These are phyloP conservation scores for Neopelma chrysocephalum DNA, from an alignment of 2,797 vertebrate genomes.

Conservation along the genomic window DNA sequence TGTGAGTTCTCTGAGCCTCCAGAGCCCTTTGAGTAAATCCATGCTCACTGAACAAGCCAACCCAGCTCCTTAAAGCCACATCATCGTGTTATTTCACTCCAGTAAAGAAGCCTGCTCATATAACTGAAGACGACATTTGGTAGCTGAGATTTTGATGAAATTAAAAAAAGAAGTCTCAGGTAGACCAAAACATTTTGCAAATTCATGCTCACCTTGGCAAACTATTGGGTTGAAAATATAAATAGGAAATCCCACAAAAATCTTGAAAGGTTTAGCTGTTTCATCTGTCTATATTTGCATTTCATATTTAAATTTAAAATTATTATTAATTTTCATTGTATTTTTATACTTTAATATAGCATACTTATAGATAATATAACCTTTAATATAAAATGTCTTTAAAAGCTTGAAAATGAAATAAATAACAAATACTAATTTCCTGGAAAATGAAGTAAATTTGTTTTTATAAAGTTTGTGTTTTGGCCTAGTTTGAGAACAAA, in stretches of 20 bases:
- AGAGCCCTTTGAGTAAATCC: not conserved
- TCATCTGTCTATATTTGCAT: not conserved
- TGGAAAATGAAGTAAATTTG: not conserved
- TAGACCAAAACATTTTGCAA: not conserved
- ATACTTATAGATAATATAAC: not conserved
- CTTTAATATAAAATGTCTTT: not conserved
- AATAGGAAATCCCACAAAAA: not conserved
- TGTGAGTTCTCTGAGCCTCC: not conserved
- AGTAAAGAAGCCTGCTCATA: not conserved
- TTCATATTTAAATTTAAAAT: not conserved
- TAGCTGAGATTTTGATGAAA: not conserved
- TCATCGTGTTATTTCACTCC: not conserved
- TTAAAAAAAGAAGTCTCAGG: not conserved
- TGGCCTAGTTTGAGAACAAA: not conserved
- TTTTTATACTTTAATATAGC: not conserved
- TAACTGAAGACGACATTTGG: not conserved
- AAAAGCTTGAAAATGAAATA: not conserved
- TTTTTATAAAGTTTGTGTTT: not conserved
- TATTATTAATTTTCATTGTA: not conserved
- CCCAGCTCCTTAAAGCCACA: not conserved
- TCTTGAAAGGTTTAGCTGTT: not conserved
- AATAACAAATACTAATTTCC: not conserved
- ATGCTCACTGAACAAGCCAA: not conserved
- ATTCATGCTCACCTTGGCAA: not conserved
- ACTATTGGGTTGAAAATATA: not conserved